phyloP scores from a whole-genome alignment of 2,888 invertebrate species.

The Parnassius smintheus region DNA sequence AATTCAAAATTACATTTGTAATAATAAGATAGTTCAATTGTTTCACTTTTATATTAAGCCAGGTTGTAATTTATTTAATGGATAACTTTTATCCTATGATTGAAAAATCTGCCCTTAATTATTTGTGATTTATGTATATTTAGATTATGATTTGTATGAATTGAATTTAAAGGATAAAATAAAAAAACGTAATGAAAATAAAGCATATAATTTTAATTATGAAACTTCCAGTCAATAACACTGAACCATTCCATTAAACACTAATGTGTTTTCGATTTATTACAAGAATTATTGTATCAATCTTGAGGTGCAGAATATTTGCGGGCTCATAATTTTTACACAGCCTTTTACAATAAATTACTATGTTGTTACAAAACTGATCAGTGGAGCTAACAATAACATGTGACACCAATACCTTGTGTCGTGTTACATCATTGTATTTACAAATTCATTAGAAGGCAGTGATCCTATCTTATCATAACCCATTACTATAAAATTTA shows the following conservation, averaged over 20 bases:
- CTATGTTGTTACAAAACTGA: constrained; percentile 77
- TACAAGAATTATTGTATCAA: constrained; percentile 69
- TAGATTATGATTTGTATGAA: constrained; percentile 26
- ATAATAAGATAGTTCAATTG: too few relatives aligned
- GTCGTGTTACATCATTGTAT: constrained; percentile 61
- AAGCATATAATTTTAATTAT: constrained; percentile 81
- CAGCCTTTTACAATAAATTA: constrained; percentile 79
- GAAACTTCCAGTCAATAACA: constrained; percentile 79
- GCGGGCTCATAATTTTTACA: constrained; percentile 74
- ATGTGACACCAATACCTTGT: constrained; percentile 58
- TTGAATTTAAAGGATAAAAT: constrained; percentile 42
- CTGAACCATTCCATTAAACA: constrained; percentile 78
- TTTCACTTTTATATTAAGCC: too few relatives aligned
- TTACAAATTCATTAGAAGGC: constrained; percentile 70
- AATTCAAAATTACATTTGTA: too few relatives aligned
- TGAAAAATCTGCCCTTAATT: not conserved
- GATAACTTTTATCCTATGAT: too few relatives aligned
- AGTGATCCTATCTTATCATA: constrained; percentile 51
- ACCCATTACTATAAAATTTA: constrained; percentile 29
- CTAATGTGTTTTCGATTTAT: constrained; percentile 64
- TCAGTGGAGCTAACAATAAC: constrained; percentile 73
- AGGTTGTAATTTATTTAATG: too few relatives aligned
- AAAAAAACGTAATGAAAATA: constrained; percentile 73
- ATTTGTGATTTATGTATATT: constrained; percentile 5
- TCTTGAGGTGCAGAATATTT: constrained; percentile 60